These are phyloP conservation scores for Magallana nippona DNA, from an alignment of 2,888 invertebrate species.

Conservation along the genomic window DNA sequence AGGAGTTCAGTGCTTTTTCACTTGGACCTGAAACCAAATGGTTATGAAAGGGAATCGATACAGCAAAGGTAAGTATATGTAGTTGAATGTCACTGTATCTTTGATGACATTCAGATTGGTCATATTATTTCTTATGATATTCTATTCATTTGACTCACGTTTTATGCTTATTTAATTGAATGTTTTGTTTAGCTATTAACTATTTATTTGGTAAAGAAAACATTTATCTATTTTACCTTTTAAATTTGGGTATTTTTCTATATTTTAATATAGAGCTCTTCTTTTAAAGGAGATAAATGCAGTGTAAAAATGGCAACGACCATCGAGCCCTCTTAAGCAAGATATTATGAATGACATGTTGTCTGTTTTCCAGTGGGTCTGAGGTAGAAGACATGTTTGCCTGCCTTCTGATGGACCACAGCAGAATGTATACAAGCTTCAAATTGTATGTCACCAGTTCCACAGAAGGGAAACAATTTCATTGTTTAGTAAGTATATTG, in stretches of 20 bases:
- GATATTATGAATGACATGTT: too few species aligned
- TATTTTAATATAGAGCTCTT: too few species aligned
- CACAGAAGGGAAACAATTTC: slow-evolving; percentile 47
- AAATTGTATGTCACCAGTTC: slow-evolving; percentile 66
- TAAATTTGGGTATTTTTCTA: too few species aligned
- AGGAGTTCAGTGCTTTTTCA: neutral
- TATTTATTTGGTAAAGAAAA: too few species aligned
- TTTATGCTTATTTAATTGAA: neutral
- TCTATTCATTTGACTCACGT: neutral
- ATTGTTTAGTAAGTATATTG: slow-evolving; percentile 48
- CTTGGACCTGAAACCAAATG: neutral
- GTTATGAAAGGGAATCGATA: neutral
- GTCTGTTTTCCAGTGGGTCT: neutral
- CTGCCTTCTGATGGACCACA: slow-evolving; percentile 67
- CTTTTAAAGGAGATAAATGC: too few species aligned
- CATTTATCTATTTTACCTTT: too few species aligned
- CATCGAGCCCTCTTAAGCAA: too few species aligned
- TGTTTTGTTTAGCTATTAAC: too few species aligned
- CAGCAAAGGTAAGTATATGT: neutral
- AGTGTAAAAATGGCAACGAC: too few species aligned
- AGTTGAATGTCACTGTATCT: neutral
- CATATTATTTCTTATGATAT: neutral
- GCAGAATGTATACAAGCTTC: slow-evolving; percentile 70
- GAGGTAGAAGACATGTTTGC: slow-evolving; percentile 62
- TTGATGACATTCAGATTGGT: neutral